Percentiles rank a stretch among this genome's conserved stretches.
phyloP scores from a whole-genome alignment of 2,888 invertebrate species.

The Globia sparganii region DNA sequence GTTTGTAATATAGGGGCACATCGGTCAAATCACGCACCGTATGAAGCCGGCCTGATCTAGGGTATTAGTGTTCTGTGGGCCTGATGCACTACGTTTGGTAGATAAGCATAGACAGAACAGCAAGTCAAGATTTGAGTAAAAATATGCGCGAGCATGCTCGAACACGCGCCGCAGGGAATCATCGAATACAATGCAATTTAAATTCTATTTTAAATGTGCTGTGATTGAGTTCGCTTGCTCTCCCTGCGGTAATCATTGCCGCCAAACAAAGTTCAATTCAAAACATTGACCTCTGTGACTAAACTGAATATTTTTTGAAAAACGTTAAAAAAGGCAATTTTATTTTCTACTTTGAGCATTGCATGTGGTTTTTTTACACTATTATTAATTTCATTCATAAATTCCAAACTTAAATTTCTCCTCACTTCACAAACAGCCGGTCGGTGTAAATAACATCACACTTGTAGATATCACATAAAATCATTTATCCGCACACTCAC shows the following conservation, averaged over 20 bases:
- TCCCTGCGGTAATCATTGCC: background rate
- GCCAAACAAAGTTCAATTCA: conserved; percentile 2
- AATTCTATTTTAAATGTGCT: background rate
- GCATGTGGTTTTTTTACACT: background rate
- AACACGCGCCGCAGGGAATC: background rate
- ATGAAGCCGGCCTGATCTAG: background rate
- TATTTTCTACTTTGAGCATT: background rate
- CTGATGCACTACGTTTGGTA: background rate
- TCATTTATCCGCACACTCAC: conserved; percentile 5
- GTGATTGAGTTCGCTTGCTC: background rate
- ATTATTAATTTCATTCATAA: conserved; percentile 30
- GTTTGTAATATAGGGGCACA: background rate
- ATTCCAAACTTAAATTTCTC: background rate
- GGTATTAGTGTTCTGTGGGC: too few species aligned
- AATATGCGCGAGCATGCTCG: background rate
- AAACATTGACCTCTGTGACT: background rate
- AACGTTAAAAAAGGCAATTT: background rate
- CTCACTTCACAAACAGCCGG: conserved; percentile 1
- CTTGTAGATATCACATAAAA: conserved; percentile 6
- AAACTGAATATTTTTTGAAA: background rate
- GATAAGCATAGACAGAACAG: background rate
- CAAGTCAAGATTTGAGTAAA: background rate
- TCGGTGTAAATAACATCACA: conserved; percentile 28
- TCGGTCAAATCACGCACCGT: background rate
- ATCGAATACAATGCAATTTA: background rate